A percentile compares a stretch with the other conserved stretches of the same genome.
Evolutionary conservation across 2,888 invertebrate genomes (phyloP).

Genomic region (Pogonocherus hispidulus): DNA sequence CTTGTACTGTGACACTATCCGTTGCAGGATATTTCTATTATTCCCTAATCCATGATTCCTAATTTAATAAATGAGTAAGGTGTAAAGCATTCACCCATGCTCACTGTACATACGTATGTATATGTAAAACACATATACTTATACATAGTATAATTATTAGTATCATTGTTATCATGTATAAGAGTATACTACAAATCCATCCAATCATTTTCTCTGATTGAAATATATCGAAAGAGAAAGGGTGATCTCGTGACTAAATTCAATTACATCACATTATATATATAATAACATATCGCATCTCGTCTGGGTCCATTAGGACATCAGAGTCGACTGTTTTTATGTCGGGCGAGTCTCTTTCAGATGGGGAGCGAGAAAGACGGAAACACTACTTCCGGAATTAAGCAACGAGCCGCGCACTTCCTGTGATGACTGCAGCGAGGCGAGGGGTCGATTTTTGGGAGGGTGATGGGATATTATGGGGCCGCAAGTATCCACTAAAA

Average conservation of each 20-base stretch:
- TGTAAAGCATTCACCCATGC: no score
- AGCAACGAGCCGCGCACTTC: slow-evolving; percentile 60
- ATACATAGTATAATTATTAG: neutral
- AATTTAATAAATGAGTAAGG: no score
- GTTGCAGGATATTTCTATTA: no score
- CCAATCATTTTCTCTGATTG: slow-evolving; percentile 21
- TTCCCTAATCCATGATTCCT: no score
- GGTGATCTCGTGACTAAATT: slow-evolving; percentile 25
- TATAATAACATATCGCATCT: slow-evolving; percentile 52
- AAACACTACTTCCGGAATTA: slow-evolving; percentile 60
- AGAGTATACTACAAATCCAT: slow-evolving; percentile 20
- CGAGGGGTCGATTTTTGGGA: slow-evolving; percentile 44
- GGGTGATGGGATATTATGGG: neutral
- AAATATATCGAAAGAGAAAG: slow-evolving; percentile 10
- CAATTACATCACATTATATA: slow-evolving; percentile 46
- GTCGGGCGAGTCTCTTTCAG: slow-evolving; percentile 28
- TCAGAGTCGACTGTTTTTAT: slow-evolving; percentile 46
- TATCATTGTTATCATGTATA: neutral
- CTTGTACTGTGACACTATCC: no score
- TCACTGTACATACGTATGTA: no score
- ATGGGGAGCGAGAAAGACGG: slow-evolving; percentile 52
- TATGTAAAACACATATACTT: no score
- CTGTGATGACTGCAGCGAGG: slow-evolving; percentile 60
- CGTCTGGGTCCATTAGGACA: slow-evolving; percentile 46
- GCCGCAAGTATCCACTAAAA: slow-evolving; percentile 1